Evolutionary conservation across 2,888 invertebrate species (phyloP).

Genomic region (Tiliacea citrago): DNA sequence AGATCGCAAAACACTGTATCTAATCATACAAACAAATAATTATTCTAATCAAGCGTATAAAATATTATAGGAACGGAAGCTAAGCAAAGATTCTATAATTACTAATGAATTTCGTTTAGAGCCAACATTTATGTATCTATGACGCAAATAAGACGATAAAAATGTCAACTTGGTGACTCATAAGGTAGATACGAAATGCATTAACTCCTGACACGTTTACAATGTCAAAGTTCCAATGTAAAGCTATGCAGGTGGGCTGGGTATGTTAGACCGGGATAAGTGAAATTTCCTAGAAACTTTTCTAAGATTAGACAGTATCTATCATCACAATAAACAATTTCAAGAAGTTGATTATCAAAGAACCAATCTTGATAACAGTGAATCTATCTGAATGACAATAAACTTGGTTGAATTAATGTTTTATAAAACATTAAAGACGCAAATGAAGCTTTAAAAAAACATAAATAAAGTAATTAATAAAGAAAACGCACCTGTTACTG

Average conservation of each 20-base stretch:
- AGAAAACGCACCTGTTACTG: slow-evolving; percentile 70
- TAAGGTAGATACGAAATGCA: slow-evolving; percentile 27
- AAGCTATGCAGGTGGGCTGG: slow-evolving; percentile 20
- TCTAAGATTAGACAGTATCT: not conserved
- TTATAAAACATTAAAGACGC: slow-evolving; percentile 5
- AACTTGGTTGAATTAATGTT: no score
- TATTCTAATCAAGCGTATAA: slow-evolving; percentile 71
- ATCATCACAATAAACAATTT: not conserved
- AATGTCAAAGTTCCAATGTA: slow-evolving; percentile 14
- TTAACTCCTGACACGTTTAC: slow-evolving; percentile 39
- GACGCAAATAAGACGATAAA: slow-evolving; percentile 73
- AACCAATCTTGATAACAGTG: not conserved
- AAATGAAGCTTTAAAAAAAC: slow-evolving; percentile 3
- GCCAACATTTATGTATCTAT: slow-evolving; percentile 76
- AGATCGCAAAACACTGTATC: slow-evolving; percentile 63
- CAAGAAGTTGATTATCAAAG: not conserved
- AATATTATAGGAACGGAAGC: slow-evolving; percentile 76
- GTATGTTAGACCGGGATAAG: slow-evolving; percentile 1
- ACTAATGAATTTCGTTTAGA: slow-evolving; percentile 71
- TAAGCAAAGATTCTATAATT: slow-evolving; percentile 82
- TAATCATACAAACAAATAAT: slow-evolving; percentile 71
- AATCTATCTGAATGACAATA: not conserved
- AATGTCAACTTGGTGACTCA: slow-evolving; percentile 54
- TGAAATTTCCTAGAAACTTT: not conserved
- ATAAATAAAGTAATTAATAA: slow-evolving; percentile 42